These are phyloP conservation scores for Pteronotus mesoamericanus DNA, from an alignment of 2,797 vertebrate genomes.

Conservation along the genomic window DNA sequence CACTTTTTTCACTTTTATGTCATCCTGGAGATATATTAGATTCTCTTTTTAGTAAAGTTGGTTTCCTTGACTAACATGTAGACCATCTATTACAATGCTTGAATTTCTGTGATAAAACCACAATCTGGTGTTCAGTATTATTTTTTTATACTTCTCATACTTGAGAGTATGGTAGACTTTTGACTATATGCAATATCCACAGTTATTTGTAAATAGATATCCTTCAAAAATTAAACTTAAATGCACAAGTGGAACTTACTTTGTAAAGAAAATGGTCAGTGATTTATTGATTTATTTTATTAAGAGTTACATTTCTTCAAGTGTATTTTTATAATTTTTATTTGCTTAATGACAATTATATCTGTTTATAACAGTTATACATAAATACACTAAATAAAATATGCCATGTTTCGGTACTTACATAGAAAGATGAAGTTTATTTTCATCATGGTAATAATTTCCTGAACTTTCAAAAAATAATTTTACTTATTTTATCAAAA, in stretches of 20 bases:
- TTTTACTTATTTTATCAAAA: background rate
- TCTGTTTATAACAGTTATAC: background rate
- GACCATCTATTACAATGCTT: background rate
- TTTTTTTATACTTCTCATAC: background rate
- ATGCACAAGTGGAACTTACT: background rate
- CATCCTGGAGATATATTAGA: conserved; percentile 10
- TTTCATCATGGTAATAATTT: background rate
- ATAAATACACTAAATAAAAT: background rate
- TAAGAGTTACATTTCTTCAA: background rate
- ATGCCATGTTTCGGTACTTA: background rate
- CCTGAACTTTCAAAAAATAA: background rate
- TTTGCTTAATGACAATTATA: background rate
- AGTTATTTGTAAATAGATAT: background rate
- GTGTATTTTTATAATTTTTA: background rate
- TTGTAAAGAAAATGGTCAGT: background rate
- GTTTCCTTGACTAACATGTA: conserved; percentile 42
- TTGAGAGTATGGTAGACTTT: background rate
- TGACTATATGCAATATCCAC: background rate
- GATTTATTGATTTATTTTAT: background rate
- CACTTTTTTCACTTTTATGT: background rate
- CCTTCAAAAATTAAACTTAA: conserved; percentile 25
- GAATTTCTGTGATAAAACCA: background rate
- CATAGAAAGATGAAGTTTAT: background rate
- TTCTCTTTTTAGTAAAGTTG: conserved; percentile 40
- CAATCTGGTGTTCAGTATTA: background rate